phyloP scores from a whole-genome alignment of 2,888 invertebrate genomes.

The Brachypalpus laphriformis region DNA sequence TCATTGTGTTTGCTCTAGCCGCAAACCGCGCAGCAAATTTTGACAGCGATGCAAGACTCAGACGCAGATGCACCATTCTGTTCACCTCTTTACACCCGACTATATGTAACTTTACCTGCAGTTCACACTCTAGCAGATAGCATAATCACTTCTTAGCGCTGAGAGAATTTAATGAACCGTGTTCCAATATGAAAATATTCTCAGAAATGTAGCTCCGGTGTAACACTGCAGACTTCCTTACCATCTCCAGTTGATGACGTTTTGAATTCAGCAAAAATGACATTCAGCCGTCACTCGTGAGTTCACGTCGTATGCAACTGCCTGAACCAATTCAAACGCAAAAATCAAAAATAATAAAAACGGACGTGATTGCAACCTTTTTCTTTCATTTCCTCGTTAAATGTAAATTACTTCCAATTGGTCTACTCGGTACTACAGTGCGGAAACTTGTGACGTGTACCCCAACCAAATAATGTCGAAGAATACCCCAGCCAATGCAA shows the following conservation, averaged over 20 bases:
- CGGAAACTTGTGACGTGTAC: neutral
- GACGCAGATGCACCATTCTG: no score
- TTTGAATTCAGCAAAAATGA: slow-evolving; percentile 30
- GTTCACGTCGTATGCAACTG: slow-evolving; percentile 52
- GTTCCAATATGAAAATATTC: no score
- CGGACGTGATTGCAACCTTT: slow-evolving; percentile 13
- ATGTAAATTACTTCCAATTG: slow-evolving; percentile 1
- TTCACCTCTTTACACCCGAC: no score
- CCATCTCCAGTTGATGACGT: neutral
- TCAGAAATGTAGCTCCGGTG: no score
- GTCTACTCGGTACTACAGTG: neutral
- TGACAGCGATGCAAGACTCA: no score
- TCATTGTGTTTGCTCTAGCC: no score
- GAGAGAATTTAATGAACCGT: no score
- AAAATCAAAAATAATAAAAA: slow-evolving; percentile 51
- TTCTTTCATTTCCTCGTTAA: slow-evolving; percentile 16
- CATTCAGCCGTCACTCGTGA: slow-evolving; percentile 27
- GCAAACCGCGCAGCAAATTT: no score
- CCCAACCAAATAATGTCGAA: slow-evolving; percentile 50
- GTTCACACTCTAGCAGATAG: no score
- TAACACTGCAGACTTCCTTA: neutral
- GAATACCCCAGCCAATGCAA: slow-evolving; percentile 60
- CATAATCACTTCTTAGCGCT: no score
- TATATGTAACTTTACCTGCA: no score
- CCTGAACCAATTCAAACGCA: slow-evolving; percentile 27